These are phyloP conservation scores for Sinella curviseta DNA, from an alignment of 1,140 invertebrate species.

Conservation along the genomic window DNA sequence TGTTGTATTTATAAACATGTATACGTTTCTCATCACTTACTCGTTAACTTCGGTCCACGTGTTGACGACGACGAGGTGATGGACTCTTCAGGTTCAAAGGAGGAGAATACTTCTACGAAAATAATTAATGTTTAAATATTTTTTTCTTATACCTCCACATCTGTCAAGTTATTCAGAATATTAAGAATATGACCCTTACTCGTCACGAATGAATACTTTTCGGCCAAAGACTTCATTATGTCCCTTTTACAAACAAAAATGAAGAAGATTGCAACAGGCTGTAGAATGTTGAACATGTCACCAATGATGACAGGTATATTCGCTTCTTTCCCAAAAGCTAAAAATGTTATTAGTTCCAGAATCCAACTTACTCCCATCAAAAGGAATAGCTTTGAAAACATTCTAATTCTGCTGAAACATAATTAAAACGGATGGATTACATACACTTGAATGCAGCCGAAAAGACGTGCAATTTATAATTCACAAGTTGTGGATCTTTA, in stretches of 20 bases:
- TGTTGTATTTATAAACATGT: background rate
- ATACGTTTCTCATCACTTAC: background rate
- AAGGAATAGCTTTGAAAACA: slow-evolving; percentile 69
- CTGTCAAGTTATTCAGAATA: background rate
- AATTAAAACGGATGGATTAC: slow-evolving; percentile 38
- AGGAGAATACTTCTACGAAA: background rate
- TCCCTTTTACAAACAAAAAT: slow-evolving; percentile 76
- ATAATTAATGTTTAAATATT: background rate
- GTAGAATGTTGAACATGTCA: slow-evolving; percentile 74
- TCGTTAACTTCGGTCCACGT: background rate
- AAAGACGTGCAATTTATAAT: too few species aligned
- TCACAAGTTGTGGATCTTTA: background rate
- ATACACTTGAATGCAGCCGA: background rate
- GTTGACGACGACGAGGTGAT: background rate
- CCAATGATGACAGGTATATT: slow-evolving; percentile 52
- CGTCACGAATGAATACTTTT: background rate
- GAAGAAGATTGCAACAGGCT: slow-evolving; percentile 85
- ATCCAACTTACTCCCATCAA: slow-evolving; percentile 74
- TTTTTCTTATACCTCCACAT: too few species aligned
- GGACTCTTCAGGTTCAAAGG: background rate
- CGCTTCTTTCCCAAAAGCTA: slow-evolving; percentile 50
- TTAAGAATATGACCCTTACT: slow-evolving; percentile 1
- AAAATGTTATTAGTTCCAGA: slow-evolving; percentile 66
- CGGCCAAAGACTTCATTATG: background rate
- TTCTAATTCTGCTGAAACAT: slow-evolving; percentile 62